Conservation (phyloP, 2,888 invertebrate genomes). For the Ormyrus thymus region DNA sequence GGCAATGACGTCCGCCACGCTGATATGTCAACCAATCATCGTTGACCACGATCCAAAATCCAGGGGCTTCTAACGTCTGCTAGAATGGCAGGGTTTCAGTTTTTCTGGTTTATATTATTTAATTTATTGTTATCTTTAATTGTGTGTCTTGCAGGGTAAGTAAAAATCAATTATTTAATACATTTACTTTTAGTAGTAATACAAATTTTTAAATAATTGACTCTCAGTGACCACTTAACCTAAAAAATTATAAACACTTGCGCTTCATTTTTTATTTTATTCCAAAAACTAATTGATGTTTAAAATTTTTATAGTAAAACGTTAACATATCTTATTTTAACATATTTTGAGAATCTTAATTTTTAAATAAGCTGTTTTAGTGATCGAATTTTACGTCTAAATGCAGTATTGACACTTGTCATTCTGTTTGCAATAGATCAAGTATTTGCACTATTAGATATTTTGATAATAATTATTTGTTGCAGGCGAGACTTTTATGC, state of each 20-base stretch:
- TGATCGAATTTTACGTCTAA: background rate
- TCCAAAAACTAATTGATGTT: slow-evolving; percentile 4
- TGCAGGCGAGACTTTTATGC: slow-evolving; percentile 93
- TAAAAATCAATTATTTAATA: slow-evolving; percentile 47
- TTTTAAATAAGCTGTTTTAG: background rate
- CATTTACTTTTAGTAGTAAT: background rate
- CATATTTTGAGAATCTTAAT: background rate
- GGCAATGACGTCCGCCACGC: slow-evolving; percentile 11
- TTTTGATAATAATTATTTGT: slow-evolving; percentile 26
- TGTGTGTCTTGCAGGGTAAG: slow-evolving; percentile 69
- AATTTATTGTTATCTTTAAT: slow-evolving; percentile 68
- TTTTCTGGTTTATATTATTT: slow-evolving; percentile 67
- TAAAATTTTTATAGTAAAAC: slow-evolving; percentile 8
- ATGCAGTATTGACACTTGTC: background rate
- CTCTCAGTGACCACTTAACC: slow-evolving; percentile 42
- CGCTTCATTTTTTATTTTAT: slow-evolving; percentile 2
- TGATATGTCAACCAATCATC: slow-evolving; percentile 64
- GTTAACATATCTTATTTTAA: background rate
- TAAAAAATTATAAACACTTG: slow-evolving; percentile 43
- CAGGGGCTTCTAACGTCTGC: slow-evolving; percentile 67
- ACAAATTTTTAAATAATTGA: slow-evolving; percentile 34
- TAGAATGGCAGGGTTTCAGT: slow-evolving; percentile 70
- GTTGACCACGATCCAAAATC: slow-evolving; percentile 68
- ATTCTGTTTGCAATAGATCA: slow-evolving; percentile 1
- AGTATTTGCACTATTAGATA: background rate